These are phyloP conservation scores for Antheraea pernyi DNA, from an alignment of 1,140 invertebrate species.

Conservation along the genomic window DNA sequence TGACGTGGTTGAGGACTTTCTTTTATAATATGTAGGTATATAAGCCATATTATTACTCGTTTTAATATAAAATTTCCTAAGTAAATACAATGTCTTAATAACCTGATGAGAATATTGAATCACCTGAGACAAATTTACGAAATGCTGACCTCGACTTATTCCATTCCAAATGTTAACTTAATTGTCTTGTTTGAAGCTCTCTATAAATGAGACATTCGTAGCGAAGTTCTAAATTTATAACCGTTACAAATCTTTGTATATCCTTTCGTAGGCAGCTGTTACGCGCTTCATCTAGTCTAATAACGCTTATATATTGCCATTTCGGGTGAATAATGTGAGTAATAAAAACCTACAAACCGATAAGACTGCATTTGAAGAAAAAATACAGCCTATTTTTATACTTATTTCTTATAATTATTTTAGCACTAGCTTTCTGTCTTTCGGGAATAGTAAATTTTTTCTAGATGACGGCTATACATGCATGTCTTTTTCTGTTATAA, in stretches of 20 bases:
- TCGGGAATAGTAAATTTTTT: no score
- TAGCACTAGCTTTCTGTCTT: no score
- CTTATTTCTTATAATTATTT: no score
- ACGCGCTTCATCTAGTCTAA: constrained; percentile 16
- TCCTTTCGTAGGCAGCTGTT: constrained; percentile 22
- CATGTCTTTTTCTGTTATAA: no score
- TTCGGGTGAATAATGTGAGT: constrained; percentile 18
- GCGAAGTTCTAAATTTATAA: constrained; percentile 18
- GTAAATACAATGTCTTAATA: not conserved
- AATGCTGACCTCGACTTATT: constrained; percentile 19
- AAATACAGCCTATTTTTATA: no score
- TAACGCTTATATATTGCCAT: constrained; percentile 18
- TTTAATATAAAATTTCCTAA: not conserved
- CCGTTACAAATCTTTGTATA: constrained; percentile 17
- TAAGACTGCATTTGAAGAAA: constrained; percentile 7
- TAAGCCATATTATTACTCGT: not conserved
- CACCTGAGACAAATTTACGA: constrained; percentile 4
- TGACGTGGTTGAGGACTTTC: no score
- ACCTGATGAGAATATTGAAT: constrained; percentile 10
- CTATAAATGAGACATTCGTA: constrained; percentile 19
- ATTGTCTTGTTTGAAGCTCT: constrained; percentile 10
- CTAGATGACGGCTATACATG: no score
- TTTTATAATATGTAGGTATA: no score
- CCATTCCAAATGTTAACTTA: constrained; percentile 15
- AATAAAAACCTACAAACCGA: constrained; percentile 19